These are phyloP conservation scores for Catonia carolina DNA, from an alignment of 2,888 invertebrate species.

Conservation along the genomic window DNA sequence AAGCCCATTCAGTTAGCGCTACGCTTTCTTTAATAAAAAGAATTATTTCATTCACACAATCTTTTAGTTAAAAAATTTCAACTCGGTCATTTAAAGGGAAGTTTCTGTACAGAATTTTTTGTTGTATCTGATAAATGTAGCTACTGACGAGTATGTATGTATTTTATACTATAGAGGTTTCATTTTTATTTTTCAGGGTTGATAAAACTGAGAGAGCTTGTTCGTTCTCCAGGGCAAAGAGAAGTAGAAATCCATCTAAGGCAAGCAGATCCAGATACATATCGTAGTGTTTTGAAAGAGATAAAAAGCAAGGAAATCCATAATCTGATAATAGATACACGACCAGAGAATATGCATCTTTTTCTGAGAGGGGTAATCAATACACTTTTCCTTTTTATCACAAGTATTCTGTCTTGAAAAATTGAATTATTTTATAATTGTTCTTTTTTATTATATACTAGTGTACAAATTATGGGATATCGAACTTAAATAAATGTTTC, in stretches of 20 bases:
- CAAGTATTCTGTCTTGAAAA: too few species aligned
- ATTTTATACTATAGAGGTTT: too few species aligned
- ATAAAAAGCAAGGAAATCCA: slow-evolving; percentile 70
- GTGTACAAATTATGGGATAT: too few species aligned
- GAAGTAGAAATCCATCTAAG: slow-evolving; percentile 62
- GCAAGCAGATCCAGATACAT: slow-evolving; percentile 58
- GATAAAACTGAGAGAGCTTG: slow-evolving; percentile 63
- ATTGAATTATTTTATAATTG: too few species aligned
- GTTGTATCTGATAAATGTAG: neutral
- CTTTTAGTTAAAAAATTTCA: too few species aligned
- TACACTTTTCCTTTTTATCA: too few species aligned
- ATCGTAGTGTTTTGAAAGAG: slow-evolving; percentile 60
- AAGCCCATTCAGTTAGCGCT: too few species aligned
- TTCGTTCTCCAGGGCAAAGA: slow-evolving; percentile 53
- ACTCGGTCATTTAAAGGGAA: neutral
- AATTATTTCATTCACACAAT: too few species aligned
- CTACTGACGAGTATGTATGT: neutral
- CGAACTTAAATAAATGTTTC: too few species aligned
- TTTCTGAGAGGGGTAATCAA: slow-evolving; percentile 71
- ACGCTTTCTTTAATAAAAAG: too few species aligned
- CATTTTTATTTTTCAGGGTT: slow-evolving; percentile 54
- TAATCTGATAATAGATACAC: slow-evolving; percentile 70
- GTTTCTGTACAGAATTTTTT: neutral
- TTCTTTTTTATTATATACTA: too few species aligned
- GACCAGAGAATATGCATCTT: slow-evolving; percentile 60